Evolutionary conservation across 2,113 vertebrate species (phyloP), one percentile per base, ranked within the genome.

Genomic region (Ailuropoda melanoleuca): DNA sequence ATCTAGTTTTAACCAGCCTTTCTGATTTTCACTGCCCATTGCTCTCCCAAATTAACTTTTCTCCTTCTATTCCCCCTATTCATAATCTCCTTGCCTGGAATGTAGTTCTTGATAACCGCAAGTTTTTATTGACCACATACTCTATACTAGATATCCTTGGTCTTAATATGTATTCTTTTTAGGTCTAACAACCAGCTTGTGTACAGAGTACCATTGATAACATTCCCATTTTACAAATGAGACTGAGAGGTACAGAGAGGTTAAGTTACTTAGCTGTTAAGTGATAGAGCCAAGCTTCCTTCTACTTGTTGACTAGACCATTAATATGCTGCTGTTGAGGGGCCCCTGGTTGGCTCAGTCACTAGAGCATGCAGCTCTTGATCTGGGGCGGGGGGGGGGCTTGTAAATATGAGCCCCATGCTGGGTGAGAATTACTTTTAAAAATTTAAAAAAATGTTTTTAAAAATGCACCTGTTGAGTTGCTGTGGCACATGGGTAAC

Each of bases 1-100:
- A n/a, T 64, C 53, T 85, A 85, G 56, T 85, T 89, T 86, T 70
- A 95, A 90, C 31, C 19, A 70, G n/a, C 11, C 56, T 88, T 92
- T 64, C 31, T 11, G 50, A 11, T 84, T 92, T 87, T 84, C 43
- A 50, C 60, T 88, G 83, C 50, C 53, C 60, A 34, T 75, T 93
- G 39, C 9, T 81, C 74, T 80, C 23, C 19, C 46, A 68, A 60
- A 3, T 1, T 91, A 74, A 80, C 56, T 64, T 90, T 55, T 15
- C 37, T 64, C 12, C n/a, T 55, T 58, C 31, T n/a, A 13, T 60
- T 48, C 58, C 7, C n/a, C 39, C 4, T 75, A 48, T 31, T 56
- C 17, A 64, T 86, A 53, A 75, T 93, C 31, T 68, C 34, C n/a
- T 64, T 82, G 31, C 48, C 50, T 92, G 78, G 46, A 88, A 68